Evolutionary conservation across 35 echinoderm and acorn worm species (phyloP), one percentile per base, ranked within the genome.

Genomic region (Antedon bifida): DNA sequence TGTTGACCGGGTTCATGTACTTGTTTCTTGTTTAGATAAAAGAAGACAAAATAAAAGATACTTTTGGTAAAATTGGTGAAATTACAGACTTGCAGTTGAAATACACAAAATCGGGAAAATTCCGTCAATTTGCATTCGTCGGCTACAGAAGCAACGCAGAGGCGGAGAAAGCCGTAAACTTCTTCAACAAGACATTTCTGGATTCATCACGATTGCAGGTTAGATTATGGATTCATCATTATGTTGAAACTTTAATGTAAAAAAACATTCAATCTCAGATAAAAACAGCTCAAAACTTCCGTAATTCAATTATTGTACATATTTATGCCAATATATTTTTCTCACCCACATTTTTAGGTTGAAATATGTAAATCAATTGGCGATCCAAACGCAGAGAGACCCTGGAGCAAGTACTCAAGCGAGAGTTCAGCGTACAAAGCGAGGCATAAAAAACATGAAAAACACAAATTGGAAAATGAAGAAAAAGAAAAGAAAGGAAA

Each of bases 361-460:
- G 85, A 87, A 82, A 34, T 92, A 64, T 90, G 90, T 31, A 97
- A 92, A 87, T 82, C 87, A 78, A 55, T 97, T 23, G 82, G 87
- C 33, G 87, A 91, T 76, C 32, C 74, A 11, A 86, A 90, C n/a
- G 73, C 89, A 29, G 87, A 77, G 31, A 85, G 94, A 33, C 94
- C 94, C 16, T 97, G 94, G 94, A 97, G 94, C 79, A 97, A 92
- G 73, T 97, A 97, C 78, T 97, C 94, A 32, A 85, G 92, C 39
- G 85, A 88, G 36, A 96, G 93, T 39, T 91, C 93, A 1, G 93
- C 93, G 0, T 91, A 46, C 80, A 75, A 92, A 46, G 89, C 83
- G 30, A 89, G 78, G 34, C 75, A 87, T 36, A 82, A 86, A 35
- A 77, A 23, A 32, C 83, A 85, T 51, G 30, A 88, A 16, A 83